Conservation (phyloP, 2,113 vertebrate genomes). For the Gavialis gangeticus region DNA sequence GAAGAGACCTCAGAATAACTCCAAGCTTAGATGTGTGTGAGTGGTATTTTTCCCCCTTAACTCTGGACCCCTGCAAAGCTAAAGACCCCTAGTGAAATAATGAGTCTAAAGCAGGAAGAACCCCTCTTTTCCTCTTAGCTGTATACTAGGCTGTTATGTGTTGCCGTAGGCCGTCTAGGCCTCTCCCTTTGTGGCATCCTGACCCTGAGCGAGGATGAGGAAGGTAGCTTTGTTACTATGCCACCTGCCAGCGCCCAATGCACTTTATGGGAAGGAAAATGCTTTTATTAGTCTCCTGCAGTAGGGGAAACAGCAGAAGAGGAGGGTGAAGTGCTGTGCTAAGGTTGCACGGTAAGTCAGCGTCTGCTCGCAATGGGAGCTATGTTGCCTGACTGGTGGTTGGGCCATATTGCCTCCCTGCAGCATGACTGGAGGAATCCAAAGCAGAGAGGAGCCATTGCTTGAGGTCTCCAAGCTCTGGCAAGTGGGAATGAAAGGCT, state of each 20-base stretch:
- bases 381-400: neutral
- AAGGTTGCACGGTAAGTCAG: neutral
- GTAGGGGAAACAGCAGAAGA: neutral
- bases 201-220: no score
- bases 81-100: neutral
- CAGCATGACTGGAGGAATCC: neutral
- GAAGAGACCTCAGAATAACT: neutral
- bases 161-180: no score
- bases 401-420: neutral
- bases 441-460: neutral
- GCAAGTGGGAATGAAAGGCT: neutral
- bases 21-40: neutral
- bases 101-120: neutral
- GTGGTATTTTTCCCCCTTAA: neutral
- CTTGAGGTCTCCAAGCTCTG: neutral
- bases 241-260: neutral
- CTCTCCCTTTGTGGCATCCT: no score
- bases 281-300: neutral
- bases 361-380: neutral
- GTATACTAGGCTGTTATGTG: no score
- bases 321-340: neutral
- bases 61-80: neutral
- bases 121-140: neutral
- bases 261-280: neutral
- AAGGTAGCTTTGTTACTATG: neutral